Percentiles rank a stretch among this genome's conserved stretches.
Conservation (phyloP, 2,113 vertebrate genomes). For the Polypterus bichir region DNA sequence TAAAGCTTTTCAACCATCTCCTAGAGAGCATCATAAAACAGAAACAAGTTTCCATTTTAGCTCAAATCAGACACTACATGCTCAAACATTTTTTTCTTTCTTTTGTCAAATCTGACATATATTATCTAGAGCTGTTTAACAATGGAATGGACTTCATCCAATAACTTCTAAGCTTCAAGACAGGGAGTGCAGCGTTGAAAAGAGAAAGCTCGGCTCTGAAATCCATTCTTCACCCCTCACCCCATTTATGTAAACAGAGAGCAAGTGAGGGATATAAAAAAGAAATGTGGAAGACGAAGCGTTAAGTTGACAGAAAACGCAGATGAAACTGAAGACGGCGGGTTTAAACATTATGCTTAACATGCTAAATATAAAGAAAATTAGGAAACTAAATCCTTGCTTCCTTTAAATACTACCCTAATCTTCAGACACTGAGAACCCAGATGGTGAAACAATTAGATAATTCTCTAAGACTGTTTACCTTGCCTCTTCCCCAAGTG, state of each 20-base stretch:
- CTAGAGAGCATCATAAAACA: too few species aligned
- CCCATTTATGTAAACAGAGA: not conserved
- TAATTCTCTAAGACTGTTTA: slow-evolving; percentile 27
- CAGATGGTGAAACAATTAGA: slow-evolving; percentile 64
- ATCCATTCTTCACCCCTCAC: not conserved
- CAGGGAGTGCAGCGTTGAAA: too few species aligned
- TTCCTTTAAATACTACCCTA: slow-evolving; percentile 38
- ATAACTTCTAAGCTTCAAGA: too few species aligned
- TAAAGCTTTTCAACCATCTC: too few species aligned
- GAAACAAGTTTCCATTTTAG: not conserved
- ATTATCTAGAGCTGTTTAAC: too few species aligned
- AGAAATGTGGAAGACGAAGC: not conserved
- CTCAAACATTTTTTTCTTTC: not conserved
- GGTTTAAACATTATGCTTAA: slow-evolving; percentile 48
- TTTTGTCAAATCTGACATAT: too few species aligned
- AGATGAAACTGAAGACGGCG: slow-evolving; percentile 45
- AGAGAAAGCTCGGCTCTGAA: not conserved
- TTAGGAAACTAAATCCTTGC: slow-evolving; percentile 39
- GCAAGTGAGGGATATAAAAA: not conserved
- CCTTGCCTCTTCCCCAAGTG: slow-evolving; percentile 29
- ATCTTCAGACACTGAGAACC: slow-evolving; percentile 38
- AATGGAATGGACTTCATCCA: too few species aligned
- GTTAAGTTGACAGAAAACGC: slow-evolving; percentile 10
- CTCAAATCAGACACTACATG: not conserved
- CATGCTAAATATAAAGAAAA: slow-evolving; percentile 46